Base-by-base conservation (phyloP, 2,888 invertebrate species). In the Cephus spinipes region DNA sequence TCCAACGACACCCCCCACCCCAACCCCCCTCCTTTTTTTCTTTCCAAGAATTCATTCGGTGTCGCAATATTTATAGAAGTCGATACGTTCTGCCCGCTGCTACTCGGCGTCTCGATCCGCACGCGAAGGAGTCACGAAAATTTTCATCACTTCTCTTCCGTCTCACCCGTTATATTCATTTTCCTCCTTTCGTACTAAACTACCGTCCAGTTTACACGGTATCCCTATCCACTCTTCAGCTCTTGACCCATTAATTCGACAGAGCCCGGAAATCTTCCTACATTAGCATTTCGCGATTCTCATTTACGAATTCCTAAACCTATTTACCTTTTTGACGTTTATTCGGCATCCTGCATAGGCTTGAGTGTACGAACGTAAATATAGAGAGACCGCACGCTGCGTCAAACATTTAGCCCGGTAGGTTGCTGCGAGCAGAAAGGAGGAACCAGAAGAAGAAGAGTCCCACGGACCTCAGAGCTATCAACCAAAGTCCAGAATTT, bases 51-150 rank as follows among this genome's bases (percentile, higher is more conserved):
- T 83, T 79, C 81, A 81, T 77, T 83, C 76, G 81, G 73, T 81
- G 82, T 83, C 84, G 82, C 81, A 84, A 87, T 87, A 86, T 87
- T 87, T 87, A 85, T 87, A 86, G 84, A 85, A 84, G 82, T 81
- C 83, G 84, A 86, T 86, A 83, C 79, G 77, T 76, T 77, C 76
- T 77, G 78, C 79, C 80, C 73, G 71, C 71, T 55, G 23, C 23
- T 55, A 55, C 55, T 6, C 55, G 55, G 9, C 55, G 55, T 1
- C 55, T 55, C 55, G 23, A 23, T 55, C 23, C 23, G 9, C 23
- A 23, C 23, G 40, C 55, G 0, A 55, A 55, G 9, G 1, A 23
- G 23, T 23, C 23, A 55, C 23, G 23, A 23, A 15, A 23, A 55
- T 55, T 55, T 55, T 55, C 23, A 9, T 6, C 23, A 2, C 23